phyloP scores from a whole-genome alignment of 2,797 vertebrate genomes.

The Furcifer pardalis region DNA sequence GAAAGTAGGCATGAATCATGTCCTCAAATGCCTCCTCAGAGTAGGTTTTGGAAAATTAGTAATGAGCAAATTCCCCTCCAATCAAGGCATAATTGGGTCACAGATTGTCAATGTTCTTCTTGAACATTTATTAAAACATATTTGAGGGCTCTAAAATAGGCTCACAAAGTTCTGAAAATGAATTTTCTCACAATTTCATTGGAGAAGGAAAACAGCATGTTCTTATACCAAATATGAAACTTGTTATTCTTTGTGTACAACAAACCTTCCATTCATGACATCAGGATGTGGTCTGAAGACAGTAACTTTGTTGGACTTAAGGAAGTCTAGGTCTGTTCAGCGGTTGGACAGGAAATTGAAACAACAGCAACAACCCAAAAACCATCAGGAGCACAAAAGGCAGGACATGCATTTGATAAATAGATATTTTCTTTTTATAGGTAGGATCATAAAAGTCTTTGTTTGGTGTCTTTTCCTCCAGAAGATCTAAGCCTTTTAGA shows the following conservation, averaged over 20 bases:
- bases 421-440: neutral
- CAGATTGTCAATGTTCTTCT: neutral
- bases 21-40: constrained; percentile 1
- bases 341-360: too few relatives aligned
- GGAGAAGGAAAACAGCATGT: neutral
- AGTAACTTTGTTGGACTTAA: too few relatives aligned
- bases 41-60: neutral
- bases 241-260: neutral
- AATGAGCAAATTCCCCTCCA: neutral
- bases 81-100: neutral
- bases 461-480: too few relatives aligned
- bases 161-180: neutral
- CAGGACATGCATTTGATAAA: too few relatives aligned
- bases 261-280: neutral
- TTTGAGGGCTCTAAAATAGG: neutral
- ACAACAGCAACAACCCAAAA: too few relatives aligned
- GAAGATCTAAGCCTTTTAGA: too few relatives aligned
- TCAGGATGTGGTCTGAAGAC: neutral
- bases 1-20: neutral
- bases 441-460: too few relatives aligned
- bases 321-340: too few relatives aligned
- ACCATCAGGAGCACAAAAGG: too few relatives aligned
- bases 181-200: neutral
- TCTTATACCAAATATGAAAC: neutral
- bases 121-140: neutral